Conservation (phyloP, 2,888 invertebrate species). For the Clunio marinus region DNA sequence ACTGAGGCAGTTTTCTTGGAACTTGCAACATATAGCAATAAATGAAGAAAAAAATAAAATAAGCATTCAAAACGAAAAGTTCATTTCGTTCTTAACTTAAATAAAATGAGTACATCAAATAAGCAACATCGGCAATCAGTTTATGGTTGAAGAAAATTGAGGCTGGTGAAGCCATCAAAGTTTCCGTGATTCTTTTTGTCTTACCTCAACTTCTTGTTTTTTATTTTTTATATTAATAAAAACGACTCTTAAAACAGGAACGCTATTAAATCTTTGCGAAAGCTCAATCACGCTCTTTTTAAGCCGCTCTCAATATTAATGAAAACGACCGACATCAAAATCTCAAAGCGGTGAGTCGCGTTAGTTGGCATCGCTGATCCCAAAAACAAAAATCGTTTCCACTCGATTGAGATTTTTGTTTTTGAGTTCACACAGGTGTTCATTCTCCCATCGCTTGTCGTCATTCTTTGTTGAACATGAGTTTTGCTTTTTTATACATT, state of each 20-base stretch:
- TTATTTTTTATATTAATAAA: no score
- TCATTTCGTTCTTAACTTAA: no score
- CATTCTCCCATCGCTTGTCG: slow-evolving; percentile 3
- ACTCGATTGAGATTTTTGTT: neutral
- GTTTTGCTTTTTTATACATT: neutral
- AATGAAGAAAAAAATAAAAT: no score
- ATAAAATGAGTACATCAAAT: no score
- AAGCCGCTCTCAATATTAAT: neutral
- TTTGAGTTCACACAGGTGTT: slow-evolving; percentile 18
- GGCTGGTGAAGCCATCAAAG: no score
- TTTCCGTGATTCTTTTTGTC: no score
- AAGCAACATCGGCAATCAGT: no score
- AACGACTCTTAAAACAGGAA: no score
- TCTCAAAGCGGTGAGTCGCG: neutral
- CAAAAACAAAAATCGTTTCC: neutral
- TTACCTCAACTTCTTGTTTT: no score
- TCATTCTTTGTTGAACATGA: neutral
- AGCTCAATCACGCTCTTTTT: neutral
- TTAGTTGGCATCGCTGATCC: neutral
- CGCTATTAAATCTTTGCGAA: neutral
- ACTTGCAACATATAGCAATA: no score
- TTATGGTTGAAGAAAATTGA: no score
- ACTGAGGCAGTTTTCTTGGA: neutral
- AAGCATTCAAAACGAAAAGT: no score
- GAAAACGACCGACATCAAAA: slow-evolving; percentile 1